Evolutionary conservation across 2,113 vertebrate species (phyloP), one percentile per base, ranked within the genome.

Genomic region (Tapirus terrestris): DNA sequence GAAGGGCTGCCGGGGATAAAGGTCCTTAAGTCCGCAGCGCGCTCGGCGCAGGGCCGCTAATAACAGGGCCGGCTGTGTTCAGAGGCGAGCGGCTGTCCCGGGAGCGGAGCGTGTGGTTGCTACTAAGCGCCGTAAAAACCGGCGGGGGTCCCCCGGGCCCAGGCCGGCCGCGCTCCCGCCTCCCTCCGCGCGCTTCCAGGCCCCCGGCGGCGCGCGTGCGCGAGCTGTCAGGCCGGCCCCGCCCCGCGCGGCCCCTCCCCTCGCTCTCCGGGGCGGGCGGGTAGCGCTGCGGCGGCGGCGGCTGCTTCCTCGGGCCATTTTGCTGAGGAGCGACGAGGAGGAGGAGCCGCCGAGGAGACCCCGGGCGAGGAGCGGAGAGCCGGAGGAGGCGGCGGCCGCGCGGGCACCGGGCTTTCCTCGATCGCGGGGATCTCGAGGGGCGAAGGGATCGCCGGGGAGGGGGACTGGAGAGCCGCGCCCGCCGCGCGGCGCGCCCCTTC

Each of bases 221-320:
- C 68, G 80, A 97, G 86, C 98, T 98, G 97, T 97, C 97, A 97
- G 92, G 3, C 51, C n/a, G 33, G 29, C 63, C 93, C 94, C 89
- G 70, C 79, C 89, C 83, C 7, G 13, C 6, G 5, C 12, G 3
- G 84, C 83, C 2, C 89, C 82, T 14, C 83, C 89, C 68, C 95
- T 29, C 5, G 33, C 70, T 61, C n/a, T 67, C 27, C 27, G 3
- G 96, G 98, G 96, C 92, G 87, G 98, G 95, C 80, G 48, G 48
- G 39, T 36, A 73, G 65, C 87, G 94, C 98, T 97, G 95, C 84
- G 94, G 97, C 96, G 75, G 86, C 84, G 79, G 95, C 96, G 84
- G 97, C 96, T 63, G 84, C 96, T 96, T 98, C 97, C 97, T 98
- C 88, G 97, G 98, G 98, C 98, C 98, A 98, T 99, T 98, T 98